Percentiles rank a stretch among this genome's conserved stretches.
Evolutionary conservation across 2,113 vertebrate species (phyloP).

Genomic region (Rallus limicola): DNA sequence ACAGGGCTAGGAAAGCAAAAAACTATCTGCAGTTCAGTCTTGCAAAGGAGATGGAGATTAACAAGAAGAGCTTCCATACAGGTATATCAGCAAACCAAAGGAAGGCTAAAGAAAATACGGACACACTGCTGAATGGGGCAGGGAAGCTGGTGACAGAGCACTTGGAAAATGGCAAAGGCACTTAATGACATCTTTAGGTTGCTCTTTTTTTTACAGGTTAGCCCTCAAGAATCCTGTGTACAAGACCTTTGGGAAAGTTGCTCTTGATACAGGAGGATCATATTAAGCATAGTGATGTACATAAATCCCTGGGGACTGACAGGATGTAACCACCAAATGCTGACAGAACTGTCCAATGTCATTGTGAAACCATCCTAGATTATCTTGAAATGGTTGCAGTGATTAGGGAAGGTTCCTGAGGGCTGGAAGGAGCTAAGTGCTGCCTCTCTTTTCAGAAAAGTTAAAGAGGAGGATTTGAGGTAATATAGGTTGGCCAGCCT

Average conservation of each 20-base stretch:
- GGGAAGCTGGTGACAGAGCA: neutral
- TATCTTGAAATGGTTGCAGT: neutral
- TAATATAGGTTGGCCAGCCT: neutral
- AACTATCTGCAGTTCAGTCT: neutral
- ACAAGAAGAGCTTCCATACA: rapidly evolving
- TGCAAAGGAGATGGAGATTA: neutral
- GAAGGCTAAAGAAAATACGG: neutral
- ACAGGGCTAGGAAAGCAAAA: neutral
- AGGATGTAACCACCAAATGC: neutral
- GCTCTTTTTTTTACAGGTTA: neutral
- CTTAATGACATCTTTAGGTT: neutral
- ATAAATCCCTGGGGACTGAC: neutral
- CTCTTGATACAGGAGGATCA: neutral
- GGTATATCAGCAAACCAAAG: neutral
- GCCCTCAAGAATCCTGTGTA: neutral
- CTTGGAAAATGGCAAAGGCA: neutral
- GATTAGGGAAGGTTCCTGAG: neutral
- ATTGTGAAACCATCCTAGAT: neutral
- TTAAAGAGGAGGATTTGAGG: neutral
- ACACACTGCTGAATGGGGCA: neutral
- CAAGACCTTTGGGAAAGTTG: neutral
- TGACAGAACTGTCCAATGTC: neutral
- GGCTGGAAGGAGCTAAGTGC: neutral
- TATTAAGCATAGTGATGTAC: neutral
- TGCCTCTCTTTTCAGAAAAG: neutral